phyloP scores from a whole-genome alignment of 2,797 vertebrate genomes.

The Ctenopoma multispine region DNA sequence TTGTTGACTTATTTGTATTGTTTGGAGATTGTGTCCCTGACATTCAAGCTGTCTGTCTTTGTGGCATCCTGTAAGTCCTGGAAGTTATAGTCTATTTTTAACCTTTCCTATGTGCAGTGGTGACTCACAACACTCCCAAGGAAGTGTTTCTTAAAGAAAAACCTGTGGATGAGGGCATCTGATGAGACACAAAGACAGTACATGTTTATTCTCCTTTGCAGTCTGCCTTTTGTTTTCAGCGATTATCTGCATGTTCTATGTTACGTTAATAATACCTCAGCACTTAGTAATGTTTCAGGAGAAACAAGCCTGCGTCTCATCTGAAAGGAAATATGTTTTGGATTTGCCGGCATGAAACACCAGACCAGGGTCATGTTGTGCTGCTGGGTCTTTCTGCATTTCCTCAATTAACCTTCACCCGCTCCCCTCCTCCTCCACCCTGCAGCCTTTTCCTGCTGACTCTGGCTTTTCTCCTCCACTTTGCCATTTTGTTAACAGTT shows the following conservation, averaged over 20 bases:
- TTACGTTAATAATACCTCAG: slow-evolving; percentile 30
- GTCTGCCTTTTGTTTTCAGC: slow-evolving; percentile 32
- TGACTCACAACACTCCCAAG: slow-evolving; percentile 17
- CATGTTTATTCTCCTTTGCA: slow-evolving; percentile 15
- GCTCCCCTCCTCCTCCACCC: slow-evolving; percentile 22
- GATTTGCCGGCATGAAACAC: slow-evolving; percentile 39
- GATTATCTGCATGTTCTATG: slow-evolving; percentile 15
- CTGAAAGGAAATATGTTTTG: slow-evolving; percentile 26
- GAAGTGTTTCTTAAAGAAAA: slow-evolving; percentile 44
- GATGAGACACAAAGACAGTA: slow-evolving; percentile 6
- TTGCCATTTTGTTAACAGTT: slow-evolving; percentile 66
- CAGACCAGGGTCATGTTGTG: slow-evolving; percentile 25
- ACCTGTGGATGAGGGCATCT: slow-evolving; percentile 5
- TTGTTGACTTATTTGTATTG: slow-evolving; percentile 38
- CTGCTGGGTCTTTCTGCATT: slow-evolving; percentile 52
- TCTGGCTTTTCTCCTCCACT: slow-evolving; percentile 59
- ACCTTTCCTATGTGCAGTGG: slow-evolving; percentile 3
- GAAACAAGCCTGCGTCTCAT: slow-evolving; percentile 55
- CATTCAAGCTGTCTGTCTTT: slow-evolving; percentile 41
- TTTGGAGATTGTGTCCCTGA: slow-evolving; percentile 55
- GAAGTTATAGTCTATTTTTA: slow-evolving; percentile 59
- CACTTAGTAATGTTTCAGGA: slow-evolving; percentile 24
- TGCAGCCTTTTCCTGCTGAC: slow-evolving; percentile 64
- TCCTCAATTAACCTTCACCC: slow-evolving; percentile 20
- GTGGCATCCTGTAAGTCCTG: slow-evolving; percentile 54